phyloP scores from a whole-genome alignment of 2,797 vertebrate genomes.

The Agapornis canus region DNA sequence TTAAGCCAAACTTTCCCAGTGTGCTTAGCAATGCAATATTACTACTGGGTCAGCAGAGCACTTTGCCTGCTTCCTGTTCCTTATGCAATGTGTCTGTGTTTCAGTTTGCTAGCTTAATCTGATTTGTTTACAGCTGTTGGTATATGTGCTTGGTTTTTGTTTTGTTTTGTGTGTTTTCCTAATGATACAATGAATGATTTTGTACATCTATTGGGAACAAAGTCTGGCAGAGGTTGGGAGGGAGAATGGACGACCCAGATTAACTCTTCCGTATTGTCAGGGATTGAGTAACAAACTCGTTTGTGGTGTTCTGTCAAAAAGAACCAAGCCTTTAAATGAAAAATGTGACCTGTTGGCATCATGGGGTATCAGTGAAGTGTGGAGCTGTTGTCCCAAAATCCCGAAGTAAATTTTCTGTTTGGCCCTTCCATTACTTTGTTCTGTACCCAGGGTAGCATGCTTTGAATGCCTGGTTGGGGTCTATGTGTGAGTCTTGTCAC shows the following conservation, averaged over 20 bases:
- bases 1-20: slow-evolving; percentile 49
- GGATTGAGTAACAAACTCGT: background rate
- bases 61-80: slow-evolving; percentile 1
- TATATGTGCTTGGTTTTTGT: background rate
- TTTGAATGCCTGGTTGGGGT: background rate
- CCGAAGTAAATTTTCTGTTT: background rate
- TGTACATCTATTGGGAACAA: background rate
- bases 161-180: background rate
- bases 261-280: background rate
- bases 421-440: background rate
- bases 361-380: background rate
- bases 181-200: background rate
- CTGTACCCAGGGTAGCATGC: background rate
- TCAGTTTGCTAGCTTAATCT: background rate
- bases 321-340: background rate
- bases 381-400: background rate
- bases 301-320: background rate
- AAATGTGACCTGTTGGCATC: background rate
- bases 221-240: background rate
- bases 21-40: slow-evolving; percentile 22
- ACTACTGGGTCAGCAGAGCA: slow-evolving; percentile 21
- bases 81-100: background rate
- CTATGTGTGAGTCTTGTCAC: background rate
- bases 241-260: background rate
- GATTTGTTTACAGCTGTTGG: background rate